These are phyloP conservation scores for Caenorhabditis sulstoni DNA, from an alignment of 2,888 invertebrate genomes.

Conservation along the genomic window DNA sequence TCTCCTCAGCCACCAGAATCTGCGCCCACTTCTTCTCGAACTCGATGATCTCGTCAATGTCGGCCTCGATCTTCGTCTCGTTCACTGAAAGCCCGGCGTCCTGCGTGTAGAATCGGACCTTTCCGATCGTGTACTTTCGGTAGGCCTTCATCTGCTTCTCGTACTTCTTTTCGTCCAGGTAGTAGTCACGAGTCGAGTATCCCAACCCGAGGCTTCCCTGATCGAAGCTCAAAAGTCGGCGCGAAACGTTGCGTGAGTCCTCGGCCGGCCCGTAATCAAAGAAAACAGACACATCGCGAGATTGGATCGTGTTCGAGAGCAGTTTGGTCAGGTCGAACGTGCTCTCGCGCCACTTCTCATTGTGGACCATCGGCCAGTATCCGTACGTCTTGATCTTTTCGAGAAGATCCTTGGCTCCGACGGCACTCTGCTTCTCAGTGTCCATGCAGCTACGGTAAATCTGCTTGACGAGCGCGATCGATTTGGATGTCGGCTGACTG, in stretches of 20 bases:
- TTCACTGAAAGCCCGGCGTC: slow-evolving; percentile 71
- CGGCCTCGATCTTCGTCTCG: slow-evolving; percentile 67
- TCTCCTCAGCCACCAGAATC: slow-evolving; percentile 78
- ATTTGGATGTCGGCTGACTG: slow-evolving; percentile 66
- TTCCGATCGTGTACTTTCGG: slow-evolving; percentile 72
- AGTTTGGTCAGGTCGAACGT: slow-evolving; percentile 66
- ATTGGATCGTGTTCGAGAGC: slow-evolving; percentile 69
- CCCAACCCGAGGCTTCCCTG: slow-evolving; percentile 79
- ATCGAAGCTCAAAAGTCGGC: slow-evolving; percentile 73
- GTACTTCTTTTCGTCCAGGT: slow-evolving; percentile 77
- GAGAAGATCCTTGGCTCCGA: slow-evolving; percentile 70
- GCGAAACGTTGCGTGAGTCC: slow-evolving; percentile 73
- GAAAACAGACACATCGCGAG: slow-evolving; percentile 75
- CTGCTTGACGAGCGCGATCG: slow-evolving; percentile 73
- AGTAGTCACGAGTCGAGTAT: slow-evolving; percentile 78
- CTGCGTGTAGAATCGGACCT: slow-evolving; percentile 68
- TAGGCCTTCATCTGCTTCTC: slow-evolving; percentile 79
- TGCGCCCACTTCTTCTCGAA: slow-evolving; percentile 76
- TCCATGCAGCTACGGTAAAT: slow-evolving; percentile 76
- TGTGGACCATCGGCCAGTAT: slow-evolving; percentile 78
- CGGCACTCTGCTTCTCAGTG: slow-evolving; percentile 65
- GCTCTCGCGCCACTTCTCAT: slow-evolving; percentile 54
- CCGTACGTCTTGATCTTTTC: slow-evolving; percentile 66
- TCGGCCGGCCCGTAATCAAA: slow-evolving; percentile 75
- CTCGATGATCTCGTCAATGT: slow-evolving; percentile 76